phyloP scores from a whole-genome alignment of 1,140 invertebrate species.

The Drosophila tristis region DNA sequence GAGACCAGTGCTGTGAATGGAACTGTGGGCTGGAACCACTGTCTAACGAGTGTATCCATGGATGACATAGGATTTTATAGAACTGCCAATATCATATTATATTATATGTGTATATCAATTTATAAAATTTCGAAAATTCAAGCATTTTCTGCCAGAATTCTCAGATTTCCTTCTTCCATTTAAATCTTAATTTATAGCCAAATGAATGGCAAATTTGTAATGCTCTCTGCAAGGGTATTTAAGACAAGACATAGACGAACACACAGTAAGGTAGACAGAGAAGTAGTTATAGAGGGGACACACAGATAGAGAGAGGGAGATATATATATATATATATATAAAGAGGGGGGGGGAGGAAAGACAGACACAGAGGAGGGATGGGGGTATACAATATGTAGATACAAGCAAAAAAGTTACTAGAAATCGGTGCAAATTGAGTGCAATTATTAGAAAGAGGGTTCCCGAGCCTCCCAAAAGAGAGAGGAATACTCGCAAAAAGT shows the following conservation, averaged over 20 bases:
- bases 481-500: conserved; percentile 24
- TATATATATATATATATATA: conserved; percentile 38
- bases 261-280: conserved; percentile 24
- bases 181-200: neutral
- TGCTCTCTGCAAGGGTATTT: conserved; percentile 17
- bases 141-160: no score
- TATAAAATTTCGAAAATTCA: no score
- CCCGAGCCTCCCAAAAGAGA: conserved; percentile 1
- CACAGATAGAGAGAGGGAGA: conserved; percentile 14
- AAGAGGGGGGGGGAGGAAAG: conserved; percentile 28
- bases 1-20: no score
- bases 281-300: neutral
- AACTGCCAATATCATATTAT: no score
- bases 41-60: no score
- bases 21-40: no score
- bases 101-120: no score
- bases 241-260: neutral
- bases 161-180: conserved; percentile 2
- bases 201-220: neutral
- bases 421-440: conserved; percentile 72
- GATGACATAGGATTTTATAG: no score
- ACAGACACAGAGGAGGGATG: conserved; percentile 18
- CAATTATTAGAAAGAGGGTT: conserved; percentile 38
- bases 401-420: conserved; percentile 59
- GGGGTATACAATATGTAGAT: conserved; percentile 34